These are phyloP conservation scores for Xenopus petersii DNA, from an alignment of 2,797 vertebrate genomes.

Conservation along the genomic window DNA sequence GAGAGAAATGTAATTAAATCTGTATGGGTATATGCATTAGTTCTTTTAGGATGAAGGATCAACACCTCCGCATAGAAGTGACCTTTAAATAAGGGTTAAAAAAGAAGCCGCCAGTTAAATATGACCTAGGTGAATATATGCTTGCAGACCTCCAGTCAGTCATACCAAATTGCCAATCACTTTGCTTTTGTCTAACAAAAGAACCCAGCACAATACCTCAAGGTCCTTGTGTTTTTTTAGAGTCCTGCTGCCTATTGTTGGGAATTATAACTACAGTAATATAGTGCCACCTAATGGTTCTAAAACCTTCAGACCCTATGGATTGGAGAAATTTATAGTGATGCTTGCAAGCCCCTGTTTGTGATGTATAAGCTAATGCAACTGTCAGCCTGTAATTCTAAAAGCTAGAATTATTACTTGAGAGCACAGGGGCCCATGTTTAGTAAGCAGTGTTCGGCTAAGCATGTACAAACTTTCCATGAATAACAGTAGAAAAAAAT, in stretches of 20 bases:
- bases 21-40: too few relatives aligned
- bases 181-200: conserved; percentile 31
- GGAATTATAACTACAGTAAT: conserved; percentile 19
- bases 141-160: background rate
- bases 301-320: conserved; percentile 8
- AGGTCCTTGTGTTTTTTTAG: conserved; percentile 26
- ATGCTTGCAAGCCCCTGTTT: conserved; percentile 19
- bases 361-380: conserved; percentile 35
- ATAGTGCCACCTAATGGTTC: conserved; percentile 45
- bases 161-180: conserved; percentile 1
- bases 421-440: background rate
- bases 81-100: background rate
- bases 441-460: background rate
- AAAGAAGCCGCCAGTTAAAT: background rate
- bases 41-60: too few relatives aligned
- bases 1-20: too few relatives aligned
- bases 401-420: conserved; percentile 31
- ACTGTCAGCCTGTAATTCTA: conserved; percentile 10
- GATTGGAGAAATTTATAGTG: conserved; percentile 9
- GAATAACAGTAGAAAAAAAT: background rate
- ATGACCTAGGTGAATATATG: conserved; percentile 1
- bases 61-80: background rate
- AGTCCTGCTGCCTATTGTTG: conserved; percentile 12
- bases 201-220: conserved; percentile 21
- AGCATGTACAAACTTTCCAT: too few relatives aligned